These are phyloP conservation scores for Gracilinanus agilis DNA, from an alignment of 2,113 vertebrate genomes.

Conservation along the genomic window DNA sequence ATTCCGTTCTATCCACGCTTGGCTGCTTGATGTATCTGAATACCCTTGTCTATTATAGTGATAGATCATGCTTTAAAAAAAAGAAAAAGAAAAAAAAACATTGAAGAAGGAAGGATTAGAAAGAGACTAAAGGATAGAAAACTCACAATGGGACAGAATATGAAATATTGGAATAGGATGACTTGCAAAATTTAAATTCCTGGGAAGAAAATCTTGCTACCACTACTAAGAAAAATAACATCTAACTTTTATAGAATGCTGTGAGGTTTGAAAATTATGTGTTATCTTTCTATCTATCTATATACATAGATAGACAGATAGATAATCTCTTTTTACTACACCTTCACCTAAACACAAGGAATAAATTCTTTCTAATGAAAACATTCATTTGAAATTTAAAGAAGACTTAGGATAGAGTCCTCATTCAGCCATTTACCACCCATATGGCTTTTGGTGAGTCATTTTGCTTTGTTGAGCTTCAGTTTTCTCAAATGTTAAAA, in stretches of 20 bases:
- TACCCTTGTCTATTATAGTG: conserved; percentile 40
- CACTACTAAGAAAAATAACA: not conserved
- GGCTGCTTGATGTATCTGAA: conserved; percentile 5
- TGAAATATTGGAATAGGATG: not conserved
- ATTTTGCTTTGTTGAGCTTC: not conserved
- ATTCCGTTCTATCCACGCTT: not conserved
- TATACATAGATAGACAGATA: no score
- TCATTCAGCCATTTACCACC: not conserved
- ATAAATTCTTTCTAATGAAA: not conserved
- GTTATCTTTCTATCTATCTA: not conserved
- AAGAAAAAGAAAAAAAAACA: conserved; percentile 44
- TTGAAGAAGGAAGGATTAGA: not conserved
- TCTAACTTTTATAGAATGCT: not conserved
- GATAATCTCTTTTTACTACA: not conserved
- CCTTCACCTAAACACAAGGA: not conserved
- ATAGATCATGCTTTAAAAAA: not conserved
- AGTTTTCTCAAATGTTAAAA: not conserved
- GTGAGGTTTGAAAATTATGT: not conserved
- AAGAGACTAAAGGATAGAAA: not conserved
- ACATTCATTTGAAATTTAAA: not conserved
- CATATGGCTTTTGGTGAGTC: not conserved
- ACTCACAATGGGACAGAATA: not conserved
- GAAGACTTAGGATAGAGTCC: not conserved
- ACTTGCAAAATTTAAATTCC: not conserved
- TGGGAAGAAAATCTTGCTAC: not conserved